phyloP scores from a whole-genome alignment of 2,888 invertebrate species.

The Frankliniella fusca region DNA sequence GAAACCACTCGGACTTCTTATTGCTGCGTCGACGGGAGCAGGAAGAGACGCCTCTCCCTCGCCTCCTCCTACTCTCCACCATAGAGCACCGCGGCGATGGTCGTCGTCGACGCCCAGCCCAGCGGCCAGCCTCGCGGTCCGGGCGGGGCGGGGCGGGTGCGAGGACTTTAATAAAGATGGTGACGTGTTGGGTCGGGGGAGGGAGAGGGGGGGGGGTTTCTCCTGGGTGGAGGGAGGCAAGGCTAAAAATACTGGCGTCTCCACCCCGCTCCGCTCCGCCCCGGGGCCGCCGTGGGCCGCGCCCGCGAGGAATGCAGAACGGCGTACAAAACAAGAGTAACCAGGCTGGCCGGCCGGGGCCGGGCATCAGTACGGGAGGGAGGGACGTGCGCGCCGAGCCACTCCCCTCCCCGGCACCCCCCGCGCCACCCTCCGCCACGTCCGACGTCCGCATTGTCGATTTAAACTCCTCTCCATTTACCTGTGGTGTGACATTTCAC shows the following conservation, averaged over 20 bases:
- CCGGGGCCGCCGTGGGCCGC: not conserved
- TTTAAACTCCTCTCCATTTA: too few relatives aligned
- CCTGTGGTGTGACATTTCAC: too few relatives aligned
- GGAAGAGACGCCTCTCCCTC: too few relatives aligned
- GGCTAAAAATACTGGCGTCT: not conserved
- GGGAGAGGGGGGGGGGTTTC: not conserved
- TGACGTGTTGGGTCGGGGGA: not conserved
- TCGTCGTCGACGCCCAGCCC: not conserved
- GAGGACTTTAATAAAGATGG: not conserved
- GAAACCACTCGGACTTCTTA: not conserved
- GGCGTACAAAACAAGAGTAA: constrained; percentile 9
- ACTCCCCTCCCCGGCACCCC: not conserved
- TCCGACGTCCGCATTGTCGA: not conserved
- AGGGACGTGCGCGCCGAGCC: not conserved
- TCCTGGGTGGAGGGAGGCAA: not conserved
- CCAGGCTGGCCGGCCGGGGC: not conserved
- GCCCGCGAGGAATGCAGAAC: constrained; percentile 1
- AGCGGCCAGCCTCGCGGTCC: not conserved
- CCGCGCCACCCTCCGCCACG: not conserved
- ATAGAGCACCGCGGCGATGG: not conserved
- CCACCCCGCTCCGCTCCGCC: not conserved
- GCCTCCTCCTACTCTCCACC: too few relatives aligned
- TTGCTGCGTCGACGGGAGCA: too few relatives aligned
- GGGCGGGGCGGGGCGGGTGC: not conserved
- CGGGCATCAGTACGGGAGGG: not conserved